Evolutionary conservation across 2,113 vertebrate genomes (phyloP), one percentile per base, ranked within the genome.

Genomic region (Bagarius yarrelli): DNA sequence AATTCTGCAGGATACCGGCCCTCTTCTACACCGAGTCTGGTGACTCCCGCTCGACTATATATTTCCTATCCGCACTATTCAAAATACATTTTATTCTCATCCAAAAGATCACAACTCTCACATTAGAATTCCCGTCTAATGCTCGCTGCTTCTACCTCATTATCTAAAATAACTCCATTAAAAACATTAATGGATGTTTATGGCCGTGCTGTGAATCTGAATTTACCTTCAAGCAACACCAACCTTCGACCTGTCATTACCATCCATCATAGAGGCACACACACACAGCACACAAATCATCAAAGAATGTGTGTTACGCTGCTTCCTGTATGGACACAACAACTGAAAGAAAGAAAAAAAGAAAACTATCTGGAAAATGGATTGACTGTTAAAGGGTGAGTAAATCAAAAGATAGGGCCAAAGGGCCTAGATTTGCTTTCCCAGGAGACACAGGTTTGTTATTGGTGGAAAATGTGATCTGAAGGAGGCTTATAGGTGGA

Each of bases 141-240:
- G 2, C 81, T 79, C 64, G 80, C 83, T 60, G 47, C 59, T 76
- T 83, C 86, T 85, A 72, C 77, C 40, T 88, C 85, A 85, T 87
- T 83, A 91, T 87, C 77, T 79, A 89, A 85, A 85, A 82, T 72
- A 80, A 87, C 86, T 82, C 83, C 85, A 83, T 81, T 86, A 74
- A 85, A 76, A 87, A 88, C 36, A 81, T 77, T 90, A 88, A 89
- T 87, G 86, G 83, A 81, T 86, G 87, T 89, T n/a, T 86, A 89
- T 87, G 85, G 86, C 85, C 81, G 77, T 63, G 53, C 70, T 34
- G 30, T 56, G 32, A 75, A 86, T 88, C 85, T 83, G 55, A 84
- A 89, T 86, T 87, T 86, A 75, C 82, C 86, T 85, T 83, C 80
- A 61, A 81, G 75, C 84, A 55, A 78, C 83, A 81, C 78, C 73